Base-by-base conservation (phyloP, 2,888 invertebrate species). In the Cryptus viduatorius region DNA sequence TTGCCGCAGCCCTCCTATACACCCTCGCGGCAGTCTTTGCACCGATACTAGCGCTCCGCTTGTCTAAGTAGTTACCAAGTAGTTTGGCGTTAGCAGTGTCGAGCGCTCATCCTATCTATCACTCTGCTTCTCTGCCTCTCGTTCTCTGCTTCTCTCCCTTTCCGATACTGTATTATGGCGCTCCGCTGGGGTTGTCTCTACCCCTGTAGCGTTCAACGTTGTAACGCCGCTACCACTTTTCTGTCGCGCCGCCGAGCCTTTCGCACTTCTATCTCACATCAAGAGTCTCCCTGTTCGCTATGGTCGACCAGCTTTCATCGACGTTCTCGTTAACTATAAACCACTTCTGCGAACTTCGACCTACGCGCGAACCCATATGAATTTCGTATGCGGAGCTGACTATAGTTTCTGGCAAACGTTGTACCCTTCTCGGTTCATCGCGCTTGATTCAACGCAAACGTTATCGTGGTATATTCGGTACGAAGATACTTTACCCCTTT, bases 11-110 rank as follows among this genome's bases (percentile, higher is more conserved):
- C 37, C 37, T 37, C 37, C 77, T 24, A 65, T 37, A 46, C 46
- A 77, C 50, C 29, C 44, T 81, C 65, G 53, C 67, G 59, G 78
- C 78, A 67, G 81, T 46, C 84, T 65, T 78, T 75, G 53, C 78
- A 72, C 65, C 75, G 42, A 59, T 68, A 4, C 46, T 31, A 56
- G 46, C 61, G 87, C 89, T 88, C 88, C 88, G 88, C 86, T 85
- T 88, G 88, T 88, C 91, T 92, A 91, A 91, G 90, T 91, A 92
- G 92, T 92, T 92, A 90, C 87, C 89, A 90, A 92, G 92, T 92
- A 92, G 91, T 92, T 92, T 91, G 89, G 37, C 89, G 88, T 69
- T 75, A 86, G 84, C 90, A 85, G 86, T 91, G 91, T 91, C 91
- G 89, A 90, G 89, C 87, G 86, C 87, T 87, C 86, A 61, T 12